Conservation (phyloP, 2,113 vertebrate species). For the Cyprinodon brontotheroides region DNA sequence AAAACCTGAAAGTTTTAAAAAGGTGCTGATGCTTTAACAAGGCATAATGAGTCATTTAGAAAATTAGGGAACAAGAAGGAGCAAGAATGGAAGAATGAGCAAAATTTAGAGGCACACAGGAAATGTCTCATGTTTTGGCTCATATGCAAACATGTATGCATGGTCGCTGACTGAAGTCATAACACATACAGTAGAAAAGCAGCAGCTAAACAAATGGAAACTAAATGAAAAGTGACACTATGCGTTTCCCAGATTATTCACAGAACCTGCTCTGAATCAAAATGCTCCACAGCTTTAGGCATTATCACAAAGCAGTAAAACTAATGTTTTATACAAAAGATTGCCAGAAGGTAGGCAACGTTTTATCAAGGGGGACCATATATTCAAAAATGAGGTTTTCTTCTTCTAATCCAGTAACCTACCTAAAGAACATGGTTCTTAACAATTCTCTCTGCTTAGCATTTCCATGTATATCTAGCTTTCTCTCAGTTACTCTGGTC, state of each 20-base stretch:
- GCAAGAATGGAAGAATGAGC: constrained; percentile 64
- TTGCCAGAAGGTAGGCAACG: neutral
- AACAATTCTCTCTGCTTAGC: too few relatives aligned
- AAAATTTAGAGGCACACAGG: constrained; percentile 66
- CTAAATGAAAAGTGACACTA: constrained; percentile 72
- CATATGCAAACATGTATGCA: neutral
- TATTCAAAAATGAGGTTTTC: neutral
- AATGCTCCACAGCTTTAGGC: constrained; percentile 42
- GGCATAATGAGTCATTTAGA: constrained; percentile 63
- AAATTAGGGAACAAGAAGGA: constrained; percentile 69
- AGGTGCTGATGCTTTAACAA: constrained; percentile 70
- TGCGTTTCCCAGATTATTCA: constrained; percentile 67
- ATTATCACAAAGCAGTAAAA: constrained; percentile 44
- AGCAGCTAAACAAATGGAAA: constrained; percentile 66
- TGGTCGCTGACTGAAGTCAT: constrained; percentile 54
- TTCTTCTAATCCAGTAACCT: too few relatives aligned
- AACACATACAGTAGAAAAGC: constrained; percentile 59
- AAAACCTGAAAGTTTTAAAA: constrained; percentile 74
- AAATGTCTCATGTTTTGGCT: constrained; percentile 62
- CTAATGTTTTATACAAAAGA: neutral
- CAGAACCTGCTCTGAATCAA: constrained; percentile 58
- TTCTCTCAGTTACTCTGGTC: too few relatives aligned
- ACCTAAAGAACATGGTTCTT: too few relatives aligned
- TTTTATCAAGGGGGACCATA: neutral
- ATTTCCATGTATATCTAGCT: too few relatives aligned